Base-by-base conservation (phyloP, 2,797 vertebrate genomes). In the Cyprinella venusta region DNA sequence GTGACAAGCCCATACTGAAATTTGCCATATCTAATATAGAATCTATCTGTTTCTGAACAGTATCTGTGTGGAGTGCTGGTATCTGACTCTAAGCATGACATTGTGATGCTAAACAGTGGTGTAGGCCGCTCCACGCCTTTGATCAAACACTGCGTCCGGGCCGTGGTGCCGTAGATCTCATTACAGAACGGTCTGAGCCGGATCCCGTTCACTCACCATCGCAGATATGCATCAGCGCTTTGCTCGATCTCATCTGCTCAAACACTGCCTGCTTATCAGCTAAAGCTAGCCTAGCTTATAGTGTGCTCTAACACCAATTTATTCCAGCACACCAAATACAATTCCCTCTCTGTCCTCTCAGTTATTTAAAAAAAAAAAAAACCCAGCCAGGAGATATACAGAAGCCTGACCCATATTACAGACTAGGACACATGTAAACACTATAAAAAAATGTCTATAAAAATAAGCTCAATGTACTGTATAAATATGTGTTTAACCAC, bases 141-240 rank as follows among this genome's bases (percentile, higher is more conserved):
- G 70, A 81, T 81, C 24, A 72, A 63, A 72, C 2, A 4, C 54
- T 61, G 19, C 52, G 63, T 40, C 24, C n/a, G 1, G 10, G 36
- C 52, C 6, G 36, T 48, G 79, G 33, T 42, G 64, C 77, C 56
- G 48, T 68, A 69, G 64, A 79, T 45, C 16, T 72, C 79, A 81
- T 81, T 81, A 81, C 54, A n/a, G 68, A 8, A 0, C 2, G 5
- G 38, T 61, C 68, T 63, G 68, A 81, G 79, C 26, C 68, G 21
- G 79, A 81, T 81, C 78, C 61, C 45, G 64, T 54, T 63, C 67
- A 54, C 56, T 70, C 54, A 24, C 38, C 48, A 63, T 68, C 38
- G 33, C 77, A 81, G 80, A 86, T 83, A 86, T 54, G 82, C 85
- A 84, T 88, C 79, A 76, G 42, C 61, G 26, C 74, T 26, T 45